Evolutionary conservation across 2,888 invertebrate species (phyloP).

Genomic region (Tolmerus cingulatus): DNA sequence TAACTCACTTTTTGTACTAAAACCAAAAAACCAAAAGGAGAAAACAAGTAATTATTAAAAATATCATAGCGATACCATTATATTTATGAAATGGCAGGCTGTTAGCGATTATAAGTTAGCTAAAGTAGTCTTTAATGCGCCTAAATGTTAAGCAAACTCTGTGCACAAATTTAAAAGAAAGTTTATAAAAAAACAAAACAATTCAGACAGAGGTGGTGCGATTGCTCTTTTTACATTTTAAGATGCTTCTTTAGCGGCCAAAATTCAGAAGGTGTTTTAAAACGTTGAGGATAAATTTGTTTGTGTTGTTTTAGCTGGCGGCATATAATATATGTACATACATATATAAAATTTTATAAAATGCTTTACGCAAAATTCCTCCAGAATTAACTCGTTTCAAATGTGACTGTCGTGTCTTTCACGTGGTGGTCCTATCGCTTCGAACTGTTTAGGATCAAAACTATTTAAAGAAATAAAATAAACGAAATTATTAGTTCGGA

Average conservation of each 20-base stretch:
- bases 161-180: constrained; percentile 20
- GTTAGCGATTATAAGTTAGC: constrained; percentile 36
- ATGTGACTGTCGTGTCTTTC: no score
- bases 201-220: not conserved
- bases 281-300: not conserved
- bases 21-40: constrained; percentile 32
- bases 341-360: not conserved
- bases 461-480: not conserved
- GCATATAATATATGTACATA: no score
- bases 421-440: no score
- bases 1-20: constrained; percentile 33
- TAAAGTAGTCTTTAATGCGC: constrained; percentile 24
- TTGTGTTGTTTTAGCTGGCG: not conserved
- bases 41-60: constrained; percentile 26
- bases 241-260: not conserved
- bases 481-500: not conserved
- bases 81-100: constrained; percentile 30
- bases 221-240: constrained; percentile 17
- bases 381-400: not conserved
- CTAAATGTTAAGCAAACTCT: constrained; percentile 33
- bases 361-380: not conserved
- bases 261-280: not conserved
- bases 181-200: not conserved
- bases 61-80: not conserved
- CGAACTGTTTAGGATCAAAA: not conserved